Base-by-base conservation (phyloP, 1,140 invertebrate genomes). In the Panagrolaimus sp. region DNA sequence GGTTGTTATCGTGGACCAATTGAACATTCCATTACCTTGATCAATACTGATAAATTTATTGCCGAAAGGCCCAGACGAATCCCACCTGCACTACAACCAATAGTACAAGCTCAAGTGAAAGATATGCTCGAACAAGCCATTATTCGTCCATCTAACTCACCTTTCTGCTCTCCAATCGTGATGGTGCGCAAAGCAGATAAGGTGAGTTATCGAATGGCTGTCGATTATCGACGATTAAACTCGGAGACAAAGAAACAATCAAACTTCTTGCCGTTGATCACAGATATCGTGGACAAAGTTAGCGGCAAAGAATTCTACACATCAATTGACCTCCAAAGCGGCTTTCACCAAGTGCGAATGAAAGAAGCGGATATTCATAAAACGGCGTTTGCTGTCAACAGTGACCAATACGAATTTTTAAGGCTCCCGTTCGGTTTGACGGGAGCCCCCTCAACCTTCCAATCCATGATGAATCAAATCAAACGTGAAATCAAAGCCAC, bases 61-160 rank as follows among this genome's bases (percentile, higher is more conserved):
- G 31, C 31, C 7, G 31, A 38, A 38, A 2, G 31, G 7, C 31
- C 31, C 7, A 2, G 31, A 4, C 31, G 31, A 4, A 7, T 38
- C 7, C 31, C 31, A 4, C 31, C 31, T 2, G 31, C 31, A 4
- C 7, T 38, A 38, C 2, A 38, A 38, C 2, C 2, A 38, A 7
- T 38, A 38, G 31, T 38, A 38, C 2, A 38, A 4, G 31, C 2
- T 65, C 72, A 73, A 62, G 46, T 68, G 1, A 27, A 73, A 9
- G 72, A 73, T n/a, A 67, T 73, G 72, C 53, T 73, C 1, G n/a
- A 20, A 31, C 45, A 75, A 38, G 46, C 48, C 16, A 66, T 73
- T 14, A 74, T 73, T 16, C 44, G 67, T 42, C 65, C 53, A 16
- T 74, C 71, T 3, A 67, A 25, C 2, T 65, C 47, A 9, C 42